phyloP scores from a whole-genome alignment of 2,888 invertebrate genomes.

The Timandra comae region DNA sequence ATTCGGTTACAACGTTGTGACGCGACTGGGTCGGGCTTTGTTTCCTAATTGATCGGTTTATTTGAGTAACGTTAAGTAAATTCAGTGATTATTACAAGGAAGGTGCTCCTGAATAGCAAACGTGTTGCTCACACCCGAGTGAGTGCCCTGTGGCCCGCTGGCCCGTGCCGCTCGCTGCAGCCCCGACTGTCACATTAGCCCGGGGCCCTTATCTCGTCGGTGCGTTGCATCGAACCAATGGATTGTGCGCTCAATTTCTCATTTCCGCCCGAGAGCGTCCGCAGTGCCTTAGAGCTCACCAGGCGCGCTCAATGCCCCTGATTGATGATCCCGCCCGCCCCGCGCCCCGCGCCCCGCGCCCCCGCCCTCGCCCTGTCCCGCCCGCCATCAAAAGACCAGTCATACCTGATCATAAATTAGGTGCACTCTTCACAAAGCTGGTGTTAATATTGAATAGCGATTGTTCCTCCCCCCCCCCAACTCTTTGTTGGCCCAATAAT shows the following conservation, averaged over 20 bases:
- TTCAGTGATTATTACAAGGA: too few species aligned
- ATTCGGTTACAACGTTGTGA: too few species aligned
- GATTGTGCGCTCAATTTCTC: conserved; percentile 19
- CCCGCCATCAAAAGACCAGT: not conserved
- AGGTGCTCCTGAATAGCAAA: too few species aligned
- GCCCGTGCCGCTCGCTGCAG: too few species aligned
- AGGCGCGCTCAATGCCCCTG: conserved; percentile 8
- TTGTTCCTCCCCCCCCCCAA: conserved; percentile 25
- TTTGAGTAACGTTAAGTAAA: too few species aligned
- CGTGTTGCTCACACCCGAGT: too few species aligned
- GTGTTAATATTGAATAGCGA: conserved; percentile 33
- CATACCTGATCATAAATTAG: conserved; percentile 34
- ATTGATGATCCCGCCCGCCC: conserved; percentile 33
- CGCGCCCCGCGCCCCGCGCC: conserved; percentile 4
- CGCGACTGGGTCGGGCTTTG: too few species aligned
- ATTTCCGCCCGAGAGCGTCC: conserved; percentile 19
- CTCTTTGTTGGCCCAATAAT: not conserved
- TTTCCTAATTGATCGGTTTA: too few species aligned
- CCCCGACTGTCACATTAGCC: too few species aligned
- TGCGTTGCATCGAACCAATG: conserved; percentile 10
- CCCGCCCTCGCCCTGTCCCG: conserved; percentile 1
- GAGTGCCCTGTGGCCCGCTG: too few species aligned
- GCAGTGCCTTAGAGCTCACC: conserved; percentile 7
- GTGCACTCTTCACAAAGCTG: conserved; percentile 37
- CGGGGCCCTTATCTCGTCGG: not conserved